Evolutionary conservation across 2,797 vertebrate genomes (phyloP).

Genomic region (Astyanax mexicanus): DNA sequence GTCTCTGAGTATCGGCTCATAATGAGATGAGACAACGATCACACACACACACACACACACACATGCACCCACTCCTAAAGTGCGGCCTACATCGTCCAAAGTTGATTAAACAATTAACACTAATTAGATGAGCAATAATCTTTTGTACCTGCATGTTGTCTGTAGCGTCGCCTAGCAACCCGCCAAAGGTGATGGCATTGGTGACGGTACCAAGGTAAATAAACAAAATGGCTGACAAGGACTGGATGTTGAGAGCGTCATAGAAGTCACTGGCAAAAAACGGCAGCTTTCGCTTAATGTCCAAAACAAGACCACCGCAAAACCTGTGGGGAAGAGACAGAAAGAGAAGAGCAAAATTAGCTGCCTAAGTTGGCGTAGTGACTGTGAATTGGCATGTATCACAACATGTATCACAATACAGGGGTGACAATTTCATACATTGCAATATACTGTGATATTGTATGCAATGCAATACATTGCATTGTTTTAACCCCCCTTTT

Average conservation of each 20-base stretch:
- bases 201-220: slow-evolving; percentile 98
- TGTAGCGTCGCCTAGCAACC: slow-evolving; percentile 94
- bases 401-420: too few relatives aligned
- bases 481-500: too few relatives aligned
- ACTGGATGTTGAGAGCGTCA: slow-evolving; percentile 93
- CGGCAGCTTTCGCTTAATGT: slow-evolving; percentile 93
- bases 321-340: slow-evolving; percentile 77
- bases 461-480: too few relatives aligned
- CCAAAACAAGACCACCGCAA: slow-evolving; percentile 93
- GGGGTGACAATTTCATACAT: too few relatives aligned
- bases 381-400: too few relatives aligned
- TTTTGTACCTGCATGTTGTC: slow-evolving; percentile 96
- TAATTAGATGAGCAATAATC: slow-evolving; percentile 3
- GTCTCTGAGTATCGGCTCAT: background rate
- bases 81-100: background rate
- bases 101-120: background rate
- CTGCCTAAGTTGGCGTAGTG: too few relatives aligned
- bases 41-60: background rate
- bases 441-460: too few relatives aligned
- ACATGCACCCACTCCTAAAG: background rate
- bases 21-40: background rate
- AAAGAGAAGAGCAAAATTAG: background rate
- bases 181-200: slow-evolving; percentile 98
- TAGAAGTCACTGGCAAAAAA: slow-evolving; percentile 97
- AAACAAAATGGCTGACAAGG: slow-evolving; percentile 94